Evolutionary conservation across 2,113 vertebrate genomes (phyloP).

Genomic region (Solea solea): DNA sequence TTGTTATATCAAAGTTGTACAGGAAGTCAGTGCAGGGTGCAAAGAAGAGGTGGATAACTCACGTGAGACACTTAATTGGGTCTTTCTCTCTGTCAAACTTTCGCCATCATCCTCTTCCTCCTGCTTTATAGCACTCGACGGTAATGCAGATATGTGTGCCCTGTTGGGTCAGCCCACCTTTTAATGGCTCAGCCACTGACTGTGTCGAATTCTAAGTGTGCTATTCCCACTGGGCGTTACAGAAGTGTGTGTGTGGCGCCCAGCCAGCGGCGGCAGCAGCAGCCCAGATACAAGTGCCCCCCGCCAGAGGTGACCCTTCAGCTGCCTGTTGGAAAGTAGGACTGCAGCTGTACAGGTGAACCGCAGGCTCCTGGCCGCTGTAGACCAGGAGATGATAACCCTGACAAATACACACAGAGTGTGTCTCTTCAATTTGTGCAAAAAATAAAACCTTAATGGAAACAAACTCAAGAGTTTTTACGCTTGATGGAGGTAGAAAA

Average conservation of each 20-base stretch:
- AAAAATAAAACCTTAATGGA: too few relatives aligned
- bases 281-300: conserved; percentile 48
- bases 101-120: conserved; percentile 9
- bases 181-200: conserved; percentile 52
- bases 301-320: conserved; percentile 67
- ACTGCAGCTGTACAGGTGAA: conserved; percentile 66
- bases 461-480: too few relatives aligned
- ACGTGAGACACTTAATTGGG: conserved; percentile 11
- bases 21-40: too few relatives aligned
- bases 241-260: conserved; percentile 53
- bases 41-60: conserved; percentile 13
- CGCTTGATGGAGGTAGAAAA: too few relatives aligned
- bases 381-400: neutral
- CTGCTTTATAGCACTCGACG: conserved; percentile 27
- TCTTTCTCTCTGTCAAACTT: neutral
- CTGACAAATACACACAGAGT: conserved; percentile 13
- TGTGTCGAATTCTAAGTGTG: conserved; percentile 58
- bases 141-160: conserved; percentile 52
- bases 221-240: conserved; percentile 49
- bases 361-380: neutral
- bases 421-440: too few relatives aligned
- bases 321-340: conserved; percentile 54
- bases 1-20: too few relatives aligned
- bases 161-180: conserved; percentile 37
- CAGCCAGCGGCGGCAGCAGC: conserved; percentile 46